phyloP scores from a whole-genome alignment of 2,888 invertebrate species.

The Ecliptopera silaceata region DNA sequence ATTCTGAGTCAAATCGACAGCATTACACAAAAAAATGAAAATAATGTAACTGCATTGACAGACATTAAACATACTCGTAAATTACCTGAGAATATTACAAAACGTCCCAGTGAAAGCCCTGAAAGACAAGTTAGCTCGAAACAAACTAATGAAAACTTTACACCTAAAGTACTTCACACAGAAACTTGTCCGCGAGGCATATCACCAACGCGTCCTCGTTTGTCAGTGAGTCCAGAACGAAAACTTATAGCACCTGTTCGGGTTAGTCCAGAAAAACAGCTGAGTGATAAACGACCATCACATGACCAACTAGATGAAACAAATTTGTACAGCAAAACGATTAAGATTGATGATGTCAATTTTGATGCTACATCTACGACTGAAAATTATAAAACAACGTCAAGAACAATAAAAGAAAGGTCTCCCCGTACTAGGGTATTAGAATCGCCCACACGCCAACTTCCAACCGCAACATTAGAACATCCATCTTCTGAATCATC shows the following conservation, averaged over 20 bases:
- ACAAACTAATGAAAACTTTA: conserved; percentile 1
- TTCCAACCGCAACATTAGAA: conserved; percentile 6
- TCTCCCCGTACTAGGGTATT: conserved; percentile 24
- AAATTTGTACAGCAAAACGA: conserved; percentile 29
- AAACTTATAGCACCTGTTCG: conserved; percentile 18
- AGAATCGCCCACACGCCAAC: conserved; percentile 34
- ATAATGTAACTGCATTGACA: conserved; percentile 21
- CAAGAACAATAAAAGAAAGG: conserved; percentile 24
- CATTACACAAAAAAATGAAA: conserved; percentile 24
- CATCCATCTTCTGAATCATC: conserved; percentile 24
- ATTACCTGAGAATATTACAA: conserved; percentile 18
- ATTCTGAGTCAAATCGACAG: conserved; percentile 17
- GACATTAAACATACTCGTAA: conserved; percentile 23
- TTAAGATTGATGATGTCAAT: conserved; percentile 33
- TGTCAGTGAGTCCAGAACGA: conserved; percentile 29
- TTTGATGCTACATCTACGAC: conserved; percentile 30
- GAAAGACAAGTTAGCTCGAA: conserved; percentile 29
- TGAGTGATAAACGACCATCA: conserved; percentile 7
- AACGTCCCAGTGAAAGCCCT: conserved; percentile 33
- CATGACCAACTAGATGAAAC: no score
- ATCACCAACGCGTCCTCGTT: conserved; percentile 19
- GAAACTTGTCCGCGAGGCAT: conserved; percentile 1
- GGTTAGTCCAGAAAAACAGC: conserved; percentile 33
- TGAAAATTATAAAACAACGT: conserved; percentile 27
- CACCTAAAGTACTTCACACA: not conserved